Percentiles rank a stretch among this genome's conserved stretches.
phyloP scores from a whole-genome alignment of 2,888 invertebrate genomes.

The Barypeithes pellucidus region DNA sequence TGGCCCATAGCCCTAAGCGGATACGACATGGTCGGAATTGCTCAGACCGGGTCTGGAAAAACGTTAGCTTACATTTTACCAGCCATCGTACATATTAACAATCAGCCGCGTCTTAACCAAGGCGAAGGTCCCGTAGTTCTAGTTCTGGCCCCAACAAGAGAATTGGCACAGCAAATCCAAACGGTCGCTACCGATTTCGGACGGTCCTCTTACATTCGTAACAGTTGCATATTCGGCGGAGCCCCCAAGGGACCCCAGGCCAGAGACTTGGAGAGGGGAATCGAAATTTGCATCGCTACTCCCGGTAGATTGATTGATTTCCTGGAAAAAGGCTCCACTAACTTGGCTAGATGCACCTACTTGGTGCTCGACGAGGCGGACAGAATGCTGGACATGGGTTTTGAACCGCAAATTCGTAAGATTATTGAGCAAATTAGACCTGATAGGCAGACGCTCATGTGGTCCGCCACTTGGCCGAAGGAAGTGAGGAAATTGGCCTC shows the following conservation, averaged over 20 bases:
- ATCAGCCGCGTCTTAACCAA: slow-evolving; percentile 84
- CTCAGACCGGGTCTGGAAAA: slow-evolving; percentile 89
- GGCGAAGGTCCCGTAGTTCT: slow-evolving; percentile 91
- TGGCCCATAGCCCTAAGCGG: slow-evolving; percentile 92
- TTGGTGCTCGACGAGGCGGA: slow-evolving; percentile 95
- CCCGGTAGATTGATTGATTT: slow-evolving; percentile 92
- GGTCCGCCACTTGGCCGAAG: slow-evolving; percentile 99
- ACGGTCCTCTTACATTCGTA: slow-evolving; percentile 83
- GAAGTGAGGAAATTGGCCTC: slow-evolving; percentile 94
- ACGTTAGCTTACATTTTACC: slow-evolving; percentile 88
- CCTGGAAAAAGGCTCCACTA: slow-evolving; percentile 82
- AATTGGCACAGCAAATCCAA: slow-evolving; percentile 87
- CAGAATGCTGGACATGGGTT: slow-evolving; percentile 98
- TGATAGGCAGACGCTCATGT: slow-evolving; percentile 97
- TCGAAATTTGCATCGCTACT: slow-evolving; percentile 92
- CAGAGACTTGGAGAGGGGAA: slow-evolving; percentile 80
- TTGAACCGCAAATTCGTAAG: slow-evolving; percentile 96
- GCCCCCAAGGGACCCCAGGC: slow-evolving; percentile 92
- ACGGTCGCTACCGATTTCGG: slow-evolving; percentile 92
- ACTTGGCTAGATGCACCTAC: slow-evolving; percentile 86
- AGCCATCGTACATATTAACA: slow-evolving; percentile 91
- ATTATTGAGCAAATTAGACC: slow-evolving; percentile 95
- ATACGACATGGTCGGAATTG: slow-evolving; percentile 90
- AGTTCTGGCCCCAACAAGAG: slow-evolving; percentile 86
- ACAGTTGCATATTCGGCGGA: slow-evolving; percentile 93